A percentile compares a stretch with the other conserved stretches of the same genome.
Conservation (phyloP, 1,140 invertebrate genomes). For the Drosophila rhopaloa region DNA sequence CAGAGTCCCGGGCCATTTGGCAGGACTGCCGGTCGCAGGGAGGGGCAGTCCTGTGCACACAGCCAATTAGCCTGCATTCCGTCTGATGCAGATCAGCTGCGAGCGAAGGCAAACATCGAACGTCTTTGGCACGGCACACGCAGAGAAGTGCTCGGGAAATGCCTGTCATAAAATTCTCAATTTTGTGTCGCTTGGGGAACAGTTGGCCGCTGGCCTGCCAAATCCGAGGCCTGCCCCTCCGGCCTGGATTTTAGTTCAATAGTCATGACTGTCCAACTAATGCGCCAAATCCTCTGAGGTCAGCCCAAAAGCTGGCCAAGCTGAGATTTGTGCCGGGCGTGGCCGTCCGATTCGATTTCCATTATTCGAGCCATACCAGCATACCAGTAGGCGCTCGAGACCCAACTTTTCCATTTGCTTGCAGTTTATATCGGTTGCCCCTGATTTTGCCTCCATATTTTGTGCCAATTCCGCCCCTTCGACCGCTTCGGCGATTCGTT, state of each 20-base stretch:
- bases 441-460: constrained; percentile 52
- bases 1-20: background rate
- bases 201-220: constrained; percentile 38
- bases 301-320: constrained; percentile 51
- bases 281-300: constrained; percentile 69
- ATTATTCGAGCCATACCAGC: constrained; percentile 45
- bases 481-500: constrained; percentile 32
- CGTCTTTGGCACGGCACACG: background rate
- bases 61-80: constrained; percentile 43
- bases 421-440: constrained; percentile 60
- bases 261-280: constrained; percentile 46
- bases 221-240: constrained; percentile 28
- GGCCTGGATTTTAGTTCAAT: constrained; percentile 71
- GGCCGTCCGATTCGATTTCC: constrained; percentile 42
- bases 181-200: constrained; percentile 69
- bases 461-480: constrained; percentile 8
- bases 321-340: constrained; percentile 13
- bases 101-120: constrained; percentile 1
- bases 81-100: constrained; percentile 16
- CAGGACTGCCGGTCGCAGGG: background rate
- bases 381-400: constrained; percentile 28
- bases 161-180: constrained; percentile 66
- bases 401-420: constrained; percentile 33
- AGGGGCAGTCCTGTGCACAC: constrained; percentile 7
- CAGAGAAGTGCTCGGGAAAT: constrained; percentile 28